phyloP scores from a whole-genome alignment of 1,140 invertebrate species.

The Lordiphosa collinella region DNA sequence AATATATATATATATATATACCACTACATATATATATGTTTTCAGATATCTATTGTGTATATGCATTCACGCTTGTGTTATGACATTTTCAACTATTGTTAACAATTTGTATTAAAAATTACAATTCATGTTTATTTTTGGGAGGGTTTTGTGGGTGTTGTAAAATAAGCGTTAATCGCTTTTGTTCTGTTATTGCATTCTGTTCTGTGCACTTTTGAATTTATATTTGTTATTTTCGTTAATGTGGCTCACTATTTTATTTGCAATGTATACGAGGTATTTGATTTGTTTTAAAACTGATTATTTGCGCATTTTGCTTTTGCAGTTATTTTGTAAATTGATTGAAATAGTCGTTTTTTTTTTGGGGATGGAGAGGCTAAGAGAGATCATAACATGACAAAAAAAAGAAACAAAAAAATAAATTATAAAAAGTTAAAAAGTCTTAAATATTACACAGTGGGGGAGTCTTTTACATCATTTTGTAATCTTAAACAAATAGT shows the following conservation, averaged over 20 bases:
- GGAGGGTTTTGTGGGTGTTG: conserved; percentile 8
- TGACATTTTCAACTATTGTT: conserved; percentile 31
- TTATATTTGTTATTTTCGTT: neutral
- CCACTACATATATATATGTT: conserved; percentile 1
- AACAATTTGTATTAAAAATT: conserved; percentile 37
- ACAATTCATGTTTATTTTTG: conserved; percentile 31
- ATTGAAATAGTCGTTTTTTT: conserved; percentile 19
- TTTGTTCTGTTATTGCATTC: conserved; percentile 19
- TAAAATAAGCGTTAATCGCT: conserved; percentile 51
- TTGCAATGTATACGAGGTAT: conserved; percentile 56
- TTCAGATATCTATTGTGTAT: conserved; percentile 11
- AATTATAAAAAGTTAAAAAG: too few species aligned
- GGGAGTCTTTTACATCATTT: too few species aligned
- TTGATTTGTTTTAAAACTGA: conserved; percentile 29
- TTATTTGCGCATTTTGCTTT: conserved; percentile 2
- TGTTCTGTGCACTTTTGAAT: conserved; percentile 15
- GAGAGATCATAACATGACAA: too few species aligned
- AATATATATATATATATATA: neutral
- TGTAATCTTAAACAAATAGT: too few species aligned
- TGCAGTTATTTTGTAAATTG: conserved; percentile 23
- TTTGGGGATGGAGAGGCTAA: too few species aligned
- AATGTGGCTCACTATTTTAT: conserved; percentile 33
- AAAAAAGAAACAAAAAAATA: too few species aligned
- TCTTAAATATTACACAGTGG: too few species aligned
- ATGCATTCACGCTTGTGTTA: too few species aligned